Base-by-base conservation (phyloP, 2,797 vertebrate species). In the Betta splendens region DNA sequence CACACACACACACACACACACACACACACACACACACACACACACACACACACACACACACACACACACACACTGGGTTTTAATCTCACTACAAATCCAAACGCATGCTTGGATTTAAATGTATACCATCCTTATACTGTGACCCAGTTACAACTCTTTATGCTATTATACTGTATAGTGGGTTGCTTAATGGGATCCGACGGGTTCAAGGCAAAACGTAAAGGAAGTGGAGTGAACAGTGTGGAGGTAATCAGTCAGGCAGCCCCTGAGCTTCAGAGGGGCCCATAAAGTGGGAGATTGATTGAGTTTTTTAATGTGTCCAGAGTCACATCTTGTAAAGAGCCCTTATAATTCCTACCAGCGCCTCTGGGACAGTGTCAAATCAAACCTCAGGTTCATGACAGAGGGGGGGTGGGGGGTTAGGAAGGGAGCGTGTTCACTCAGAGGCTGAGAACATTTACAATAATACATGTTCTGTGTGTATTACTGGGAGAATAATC, bases 271-370 rank as follows among this genome's bases (percentile, higher is more conserved):
- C 62, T 61, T 40, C 62, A 43, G 50, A 28, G 53, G 38, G 57
- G 44, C 40, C 60, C 40, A 81, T 89, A 83, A 84, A 86, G 33
- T 50, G 38, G 35, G 50, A 72, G 69, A 81, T 77, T 85, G 73
- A 85, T 85, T 20, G 77, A 75, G 64, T 76, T 84, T 82, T 83
- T 87, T 81, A 84, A 83, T 82, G 75, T 74, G 73, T 77, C 75
- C 67, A 73, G 59, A 77, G 72, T 75, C 70, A 77, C 64, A 69
- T 80, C 75, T 85, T 81, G 74, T 84, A 81, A 80, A 79, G 63
- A 61, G 60, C 18, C 55, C 12, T 50, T 77, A 67, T 79, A 72
- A 81, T 75, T 81, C 63, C 68, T 51, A 9, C 48, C 56, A 29
- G 39, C 40, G 62, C 81, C 74, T 68, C 35, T 71, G 65, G 77